Evolutionary conservation across 2,888 invertebrate genomes (phyloP), one percentile per base, ranked within the genome.

Genomic region (Strigamia crassipes): DNA sequence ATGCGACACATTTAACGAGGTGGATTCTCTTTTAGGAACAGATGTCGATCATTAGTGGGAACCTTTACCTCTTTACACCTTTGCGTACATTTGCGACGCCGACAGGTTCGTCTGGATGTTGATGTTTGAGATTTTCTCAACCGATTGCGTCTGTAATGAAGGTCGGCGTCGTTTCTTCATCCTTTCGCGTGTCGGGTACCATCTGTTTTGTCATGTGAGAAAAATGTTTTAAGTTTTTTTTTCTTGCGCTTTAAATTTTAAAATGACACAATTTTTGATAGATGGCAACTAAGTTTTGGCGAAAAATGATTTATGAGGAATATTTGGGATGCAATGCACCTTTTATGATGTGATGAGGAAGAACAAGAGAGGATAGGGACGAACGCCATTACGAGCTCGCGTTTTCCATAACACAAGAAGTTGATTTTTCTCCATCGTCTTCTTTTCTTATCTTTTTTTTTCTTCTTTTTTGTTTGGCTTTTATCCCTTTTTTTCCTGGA

Each of bases 241-340:
- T 61, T 73, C 23, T 31, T 21, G 6, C 13, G 27, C 31, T 5
- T 31, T 73, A 27, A 31, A 73, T 13, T 73, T 73, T 73, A 73
- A 73, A 31, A n/a, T 73, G 73, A 73, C 73, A 73, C 73, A 73
- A 73, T 73, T 73, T 73, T 73, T 73, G 73, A 73, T 73, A 73
- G 73, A 73, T 73, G 73, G 73, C 73, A 73, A 73, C 73, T 73
- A 73, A 73, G 73, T 73, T 73, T 27, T 31, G 31, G 73, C 1
- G 31, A 73, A 27, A 27, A 31, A 73, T 73, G 73, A 73, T 73
- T 73, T 73, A 73, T 73, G 73, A 73, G 73, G 73, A 73, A 73
- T 73, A 73, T 73, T 73, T 73, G 13, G 73, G 27, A 31, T 73
- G 73, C 73, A 31, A 73, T 27, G 73, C 73, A 73, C 73, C 73